These are phyloP conservation scores for Drosophila mojavensis DNA, from an alignment of 1,140 invertebrate genomes.

Conservation along the genomic window DNA sequence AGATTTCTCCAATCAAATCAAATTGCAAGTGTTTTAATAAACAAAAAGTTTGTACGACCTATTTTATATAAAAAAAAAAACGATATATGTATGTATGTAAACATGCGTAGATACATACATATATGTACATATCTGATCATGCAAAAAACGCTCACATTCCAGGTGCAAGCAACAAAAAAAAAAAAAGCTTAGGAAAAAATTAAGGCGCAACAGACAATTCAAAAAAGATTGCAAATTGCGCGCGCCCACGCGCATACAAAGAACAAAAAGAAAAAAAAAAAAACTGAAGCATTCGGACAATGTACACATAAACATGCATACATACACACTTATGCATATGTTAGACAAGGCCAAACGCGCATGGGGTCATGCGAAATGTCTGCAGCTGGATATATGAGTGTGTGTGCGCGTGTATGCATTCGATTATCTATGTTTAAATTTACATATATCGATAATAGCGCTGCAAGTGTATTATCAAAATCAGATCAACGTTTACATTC, in stretches of 20 bases:
- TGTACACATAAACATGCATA: constrained; percentile 11
- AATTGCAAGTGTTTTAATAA: background rate
- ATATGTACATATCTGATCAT: background rate
- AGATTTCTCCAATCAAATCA: background rate
- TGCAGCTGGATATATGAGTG: constrained; percentile 26
- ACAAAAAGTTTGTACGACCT: background rate
- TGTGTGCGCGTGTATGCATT: background rate
- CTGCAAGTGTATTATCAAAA: constrained; percentile 34
- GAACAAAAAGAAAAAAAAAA: background rate
- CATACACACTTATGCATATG: background rate
- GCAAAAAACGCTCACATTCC: background rate
- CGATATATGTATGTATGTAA: too few species aligned
- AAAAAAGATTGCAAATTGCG: constrained; percentile 22
- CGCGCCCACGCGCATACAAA: constrained; percentile 46
- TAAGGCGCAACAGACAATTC: background rate
- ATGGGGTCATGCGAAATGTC: constrained; percentile 55
- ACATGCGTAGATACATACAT: too few species aligned
- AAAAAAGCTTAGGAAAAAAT: background rate
- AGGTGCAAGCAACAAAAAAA: background rate
- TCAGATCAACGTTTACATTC: constrained; percentile 31
- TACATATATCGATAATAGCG: constrained; percentile 32
- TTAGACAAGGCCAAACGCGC: constrained; percentile 59
- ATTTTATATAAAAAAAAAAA: too few species aligned
- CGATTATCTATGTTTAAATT: background rate
- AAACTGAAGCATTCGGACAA: constrained; percentile 30